Evolutionary conservation across 2,113 vertebrate genomes (phyloP).

Genomic region (Sinocyclocheilus anophthalmus): DNA sequence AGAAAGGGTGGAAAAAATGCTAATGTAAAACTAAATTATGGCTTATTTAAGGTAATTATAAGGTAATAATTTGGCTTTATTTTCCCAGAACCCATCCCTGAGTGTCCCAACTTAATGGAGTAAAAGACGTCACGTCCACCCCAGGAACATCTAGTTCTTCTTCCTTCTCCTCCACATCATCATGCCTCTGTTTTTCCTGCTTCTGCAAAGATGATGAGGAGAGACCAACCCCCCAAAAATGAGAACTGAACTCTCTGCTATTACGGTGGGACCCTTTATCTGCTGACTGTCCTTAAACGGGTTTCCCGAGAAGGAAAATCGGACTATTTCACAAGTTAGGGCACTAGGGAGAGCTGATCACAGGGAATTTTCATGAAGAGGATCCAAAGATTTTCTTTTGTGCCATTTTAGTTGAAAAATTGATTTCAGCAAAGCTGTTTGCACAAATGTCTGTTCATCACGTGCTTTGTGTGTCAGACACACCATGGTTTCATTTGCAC

Average conservation of each 20-base stretch:
- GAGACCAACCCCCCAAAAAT: slow-evolving; percentile 46
- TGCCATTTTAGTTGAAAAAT: not conserved
- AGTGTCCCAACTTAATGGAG: slow-evolving; percentile 81
- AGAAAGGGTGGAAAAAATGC: not conserved
- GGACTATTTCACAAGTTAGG: slow-evolving; percentile 11
- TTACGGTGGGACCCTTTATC: slow-evolving; percentile 19
- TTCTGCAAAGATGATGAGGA: slow-evolving; percentile 51
- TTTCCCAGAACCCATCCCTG: slow-evolving; percentile 86
- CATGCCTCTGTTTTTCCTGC: slow-evolving; percentile 56
- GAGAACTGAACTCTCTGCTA: slow-evolving; percentile 38
- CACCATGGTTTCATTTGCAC: slow-evolving; percentile 18
- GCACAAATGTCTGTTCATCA: not conserved
- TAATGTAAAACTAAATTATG: not conserved
- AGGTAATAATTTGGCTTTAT: slow-evolving; percentile 3
- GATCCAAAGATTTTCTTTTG: not conserved
- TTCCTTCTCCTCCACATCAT: slow-evolving; percentile 45
- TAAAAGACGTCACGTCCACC: slow-evolving; percentile 57
- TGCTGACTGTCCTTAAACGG: slow-evolving; percentile 39
- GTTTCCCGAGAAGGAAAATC: slow-evolving; percentile 10
- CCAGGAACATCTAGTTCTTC: slow-evolving; percentile 49
- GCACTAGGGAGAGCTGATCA: not conserved
- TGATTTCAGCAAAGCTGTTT: slow-evolving; percentile 8
- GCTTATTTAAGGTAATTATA: not conserved
- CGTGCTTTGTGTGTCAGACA: not conserved
- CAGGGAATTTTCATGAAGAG: not conserved